Conservation (phyloP, 2,797 vertebrate species). For the Tapera naevia region DNA sequence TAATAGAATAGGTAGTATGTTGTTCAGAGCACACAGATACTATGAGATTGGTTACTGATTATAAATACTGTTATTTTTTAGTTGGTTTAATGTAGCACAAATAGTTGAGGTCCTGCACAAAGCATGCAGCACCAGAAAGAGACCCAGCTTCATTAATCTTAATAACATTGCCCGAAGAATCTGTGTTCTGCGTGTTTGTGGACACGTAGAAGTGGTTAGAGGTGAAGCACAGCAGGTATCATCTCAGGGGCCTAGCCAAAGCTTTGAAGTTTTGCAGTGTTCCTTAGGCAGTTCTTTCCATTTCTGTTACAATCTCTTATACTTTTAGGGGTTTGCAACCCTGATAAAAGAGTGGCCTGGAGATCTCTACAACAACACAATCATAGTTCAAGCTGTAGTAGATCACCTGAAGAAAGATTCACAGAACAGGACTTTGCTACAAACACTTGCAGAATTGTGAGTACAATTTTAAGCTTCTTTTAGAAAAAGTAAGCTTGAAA, state of each 20-base stretch:
- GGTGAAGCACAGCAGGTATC: constrained; percentile 7
- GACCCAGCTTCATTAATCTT: background rate
- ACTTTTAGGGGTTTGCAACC: constrained; percentile 90
- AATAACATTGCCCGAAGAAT: background rate
- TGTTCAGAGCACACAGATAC: background rate
- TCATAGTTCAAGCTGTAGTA: constrained; percentile 92
- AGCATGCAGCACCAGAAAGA: background rate
- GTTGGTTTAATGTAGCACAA: background rate
- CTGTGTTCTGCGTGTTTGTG: background rate
- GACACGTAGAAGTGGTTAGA: background rate
- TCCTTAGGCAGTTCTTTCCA: constrained; percentile 22
- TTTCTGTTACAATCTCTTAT: constrained; percentile 27
- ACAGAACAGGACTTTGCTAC: constrained; percentile 89
- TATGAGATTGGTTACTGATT: background rate
- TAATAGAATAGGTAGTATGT: background rate
- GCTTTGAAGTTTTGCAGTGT: constrained; percentile 21
- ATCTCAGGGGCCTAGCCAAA: constrained; percentile 10
- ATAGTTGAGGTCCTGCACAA: background rate
- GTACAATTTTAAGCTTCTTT: constrained; percentile 54
- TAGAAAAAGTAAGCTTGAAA: background rate
- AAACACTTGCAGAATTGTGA: constrained; percentile 94
- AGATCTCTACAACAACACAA: constrained; percentile 95
- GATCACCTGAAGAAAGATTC: constrained; percentile 92
- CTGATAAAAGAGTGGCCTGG: constrained; percentile 96
- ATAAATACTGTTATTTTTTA: background rate